A percentile compares a stretch with the other conserved stretches of the same genome.
phyloP scores from a whole-genome alignment of 2,797 vertebrate species.

The Pygocentrus nattereri region DNA sequence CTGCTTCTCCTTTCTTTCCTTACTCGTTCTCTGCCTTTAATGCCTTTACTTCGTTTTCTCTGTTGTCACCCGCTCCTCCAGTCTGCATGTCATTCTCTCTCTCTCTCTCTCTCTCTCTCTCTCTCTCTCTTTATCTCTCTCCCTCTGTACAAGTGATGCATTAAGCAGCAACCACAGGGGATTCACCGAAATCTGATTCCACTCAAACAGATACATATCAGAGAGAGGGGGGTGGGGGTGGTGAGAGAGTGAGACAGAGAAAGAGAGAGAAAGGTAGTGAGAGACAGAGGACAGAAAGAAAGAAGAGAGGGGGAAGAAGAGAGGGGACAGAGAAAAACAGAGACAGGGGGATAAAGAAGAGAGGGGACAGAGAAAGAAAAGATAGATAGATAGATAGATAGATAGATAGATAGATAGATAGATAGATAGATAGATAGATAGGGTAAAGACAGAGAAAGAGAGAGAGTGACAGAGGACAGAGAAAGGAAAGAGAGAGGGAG shows the following conservation, averaged over 20 bases:
- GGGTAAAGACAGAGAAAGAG: no score
- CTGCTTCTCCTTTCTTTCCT: conserved; percentile 21
- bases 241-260: conserved; percentile 40
- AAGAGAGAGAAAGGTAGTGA: conserved; percentile 45
- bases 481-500: conserved; percentile 38
- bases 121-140: conserved; percentile 68
- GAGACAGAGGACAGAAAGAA: conserved; percentile 19
- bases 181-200: conserved; percentile 73
- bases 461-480: no score
- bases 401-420: no score
- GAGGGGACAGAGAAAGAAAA: no score
- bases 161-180: conserved; percentile 73
- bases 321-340: no score
- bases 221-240: conserved; percentile 66
- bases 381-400: no score
- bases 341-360: no score
- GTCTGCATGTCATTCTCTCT: conserved; percentile 68
- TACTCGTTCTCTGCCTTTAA: conserved; percentile 5
- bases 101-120: conserved; percentile 2
- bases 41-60: background rate
- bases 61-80: background rate
- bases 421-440: no score
- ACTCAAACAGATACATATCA: conserved; percentile 80
- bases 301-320: no score
- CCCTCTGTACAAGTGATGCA: conserved; percentile 62